Evolutionary conservation across 2,888 invertebrate species (phyloP), one percentile per base, ranked within the genome.

Genomic region (Zelleria hepariella): DNA sequence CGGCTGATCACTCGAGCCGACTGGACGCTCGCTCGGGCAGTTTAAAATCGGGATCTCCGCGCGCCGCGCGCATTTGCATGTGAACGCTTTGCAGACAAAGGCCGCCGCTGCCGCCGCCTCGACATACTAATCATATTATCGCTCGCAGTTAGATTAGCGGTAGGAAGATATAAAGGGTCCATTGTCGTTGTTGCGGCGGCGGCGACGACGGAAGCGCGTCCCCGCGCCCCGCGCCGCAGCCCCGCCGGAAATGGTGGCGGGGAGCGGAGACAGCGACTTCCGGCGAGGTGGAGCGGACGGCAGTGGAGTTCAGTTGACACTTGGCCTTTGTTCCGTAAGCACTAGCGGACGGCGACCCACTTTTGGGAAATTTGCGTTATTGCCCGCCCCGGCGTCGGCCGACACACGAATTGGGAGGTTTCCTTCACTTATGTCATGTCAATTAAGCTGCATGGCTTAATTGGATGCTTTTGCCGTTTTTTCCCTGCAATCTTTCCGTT

Each of bases 261-360:
- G 74, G 78, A 77, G 74, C 84, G 81, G 86, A 85, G 85, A 85
- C 86, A 80, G 79, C 73, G 73, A 73, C 78, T 71, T 86, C 85
- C 85, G 84, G 80, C 63, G 74, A 81, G 80, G 83, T 79, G 80
- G 77, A 76, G 71, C 73, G 66, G 66, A 59, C 72, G 70, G 69
- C 64, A 67, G 70, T 65, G 20, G 58, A 59, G 66, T 61, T 63
- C 65, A 66, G 67, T 65, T 66, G 65, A 68, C 68, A 64, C 66
- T 63, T 66, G 63, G 70, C 69, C 67, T 69, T 73, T 71, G 70
- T 76, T 72, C 66, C 56, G 67, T 74, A 75, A 68, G 75, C 73
- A 62, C 70, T 60, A 66, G 65, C 68, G 70, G 65, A 24, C 27
- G 24, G 27, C 42, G 69, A 70, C 72, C 71, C 68, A 73, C 69